Base-by-base conservation (phyloP, 1,140 invertebrate species). In the Gonatopus flavifemur region DNA sequence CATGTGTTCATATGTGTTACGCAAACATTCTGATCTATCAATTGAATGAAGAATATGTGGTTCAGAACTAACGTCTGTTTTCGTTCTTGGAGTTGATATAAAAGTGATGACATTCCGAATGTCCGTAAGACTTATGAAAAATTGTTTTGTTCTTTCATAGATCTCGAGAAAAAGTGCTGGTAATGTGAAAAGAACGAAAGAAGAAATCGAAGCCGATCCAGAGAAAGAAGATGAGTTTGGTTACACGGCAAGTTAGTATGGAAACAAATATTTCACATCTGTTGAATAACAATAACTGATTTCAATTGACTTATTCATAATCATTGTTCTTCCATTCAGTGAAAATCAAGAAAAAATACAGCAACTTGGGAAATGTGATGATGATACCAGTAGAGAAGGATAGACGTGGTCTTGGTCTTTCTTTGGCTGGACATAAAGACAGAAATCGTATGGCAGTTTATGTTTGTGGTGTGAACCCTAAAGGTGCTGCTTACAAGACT, bases 361-460 rank as follows among this genome's bases (percentile, higher is more conserved):
- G 85, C 24, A 83, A 85, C 52, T 79, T 95, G 60, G 88, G 87
- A 32, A 74, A 83, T 42, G 82, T 90, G 47, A 66, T 86, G 3
- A 78, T 91, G 61, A 85, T 94, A 5, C 87, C 88, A 49, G 66
- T 98, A 59, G 86, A 88, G 58, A 78, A 76, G 28, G 74, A 72
- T 12, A 74, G 86, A 18, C 69, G 81, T 8, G 84, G 90, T 0
- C 81, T 98, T 22, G 97, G 97, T 2, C 83, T 99, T 25, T 93
- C 91, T 39, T 79, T 99, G 39, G 93, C 96, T 6, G 96, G 96
- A 0, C 94, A 98, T 78, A 88, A 89, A 65, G 94, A 98, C 71
- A 83, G 95, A 13, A 92, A 88, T 63, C 90, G 91, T 62, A 98
- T 98, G 94, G 92, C 91, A 16, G 94, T 96, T 32, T 98, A 97